phyloP scores from a whole-genome alignment of 2,888 invertebrate genomes.

The Drosophila melanosoma region DNA sequence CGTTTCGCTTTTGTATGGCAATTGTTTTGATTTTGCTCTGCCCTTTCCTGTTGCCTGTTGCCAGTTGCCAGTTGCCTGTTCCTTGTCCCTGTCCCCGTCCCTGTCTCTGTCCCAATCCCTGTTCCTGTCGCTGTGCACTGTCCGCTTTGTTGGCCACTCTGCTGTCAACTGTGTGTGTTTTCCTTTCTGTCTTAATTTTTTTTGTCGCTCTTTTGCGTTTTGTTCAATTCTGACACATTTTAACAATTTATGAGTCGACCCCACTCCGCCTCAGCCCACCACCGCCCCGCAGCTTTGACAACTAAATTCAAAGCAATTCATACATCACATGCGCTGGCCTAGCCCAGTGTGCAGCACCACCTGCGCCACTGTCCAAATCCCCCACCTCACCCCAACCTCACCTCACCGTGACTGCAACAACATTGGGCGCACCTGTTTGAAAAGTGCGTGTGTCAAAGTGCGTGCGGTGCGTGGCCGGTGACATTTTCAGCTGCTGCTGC shows the following conservation, averaged over 20 bases:
- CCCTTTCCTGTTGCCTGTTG: slow-evolving; percentile 64
- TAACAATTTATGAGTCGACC: slow-evolving; percentile 79
- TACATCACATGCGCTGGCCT: slow-evolving; percentile 63
- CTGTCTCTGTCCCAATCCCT: not conserved
- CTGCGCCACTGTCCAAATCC: not conserved
- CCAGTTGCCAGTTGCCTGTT: slow-evolving; percentile 32
- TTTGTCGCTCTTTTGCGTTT: slow-evolving; percentile 54
- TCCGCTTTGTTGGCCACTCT: slow-evolving; percentile 61
- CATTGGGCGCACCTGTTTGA: slow-evolving; percentile 59
- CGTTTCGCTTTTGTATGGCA: slow-evolving; percentile 58
- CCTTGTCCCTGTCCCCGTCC: slow-evolving; percentile 4
- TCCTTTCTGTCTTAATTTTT: slow-evolving; percentile 12
- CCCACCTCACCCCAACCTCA: not conserved
- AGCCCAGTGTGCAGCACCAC: slow-evolving; percentile 12
- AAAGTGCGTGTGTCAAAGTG: slow-evolving; percentile 81
- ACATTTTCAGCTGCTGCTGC: slow-evolving; percentile 58
- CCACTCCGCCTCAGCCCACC: slow-evolving; percentile 23
- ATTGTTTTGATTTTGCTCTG: slow-evolving; percentile 65
- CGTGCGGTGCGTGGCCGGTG: slow-evolving; percentile 69
- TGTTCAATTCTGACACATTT: slow-evolving; percentile 72
- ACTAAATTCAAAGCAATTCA: slow-evolving; percentile 84
- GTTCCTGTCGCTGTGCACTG: slow-evolving; percentile 34
- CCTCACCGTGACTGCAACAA: slow-evolving; percentile 6
- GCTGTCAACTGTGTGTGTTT: slow-evolving; percentile 48
- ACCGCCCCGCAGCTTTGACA: slow-evolving; percentile 72